phyloP scores from a whole-genome alignment of 2,113 vertebrate species.

The Tichodroma muraria region DNA sequence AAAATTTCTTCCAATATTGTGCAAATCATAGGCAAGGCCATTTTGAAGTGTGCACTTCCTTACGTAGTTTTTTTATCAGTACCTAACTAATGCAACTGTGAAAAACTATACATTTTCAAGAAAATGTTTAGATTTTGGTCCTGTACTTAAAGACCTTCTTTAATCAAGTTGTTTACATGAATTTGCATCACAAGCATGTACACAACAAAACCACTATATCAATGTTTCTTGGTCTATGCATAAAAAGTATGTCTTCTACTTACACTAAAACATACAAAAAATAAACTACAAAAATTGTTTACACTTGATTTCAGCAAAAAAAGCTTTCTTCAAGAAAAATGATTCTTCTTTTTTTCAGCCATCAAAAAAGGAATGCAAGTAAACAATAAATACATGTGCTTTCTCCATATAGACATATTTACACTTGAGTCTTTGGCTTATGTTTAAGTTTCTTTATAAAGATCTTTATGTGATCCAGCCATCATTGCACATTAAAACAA shows the following conservation, averaged over 20 bases:
- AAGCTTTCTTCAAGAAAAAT: conserved; percentile 70
- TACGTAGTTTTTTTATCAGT: conserved; percentile 18
- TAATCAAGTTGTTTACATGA: conserved; percentile 67
- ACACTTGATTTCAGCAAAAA: conserved; percentile 82
- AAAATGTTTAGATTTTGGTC: conserved; percentile 71
- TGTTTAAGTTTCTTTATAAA: conserved; percentile 89
- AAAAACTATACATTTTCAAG: conserved; percentile 68
- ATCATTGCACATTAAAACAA: conserved; percentile 89
- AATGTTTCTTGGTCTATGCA: conserved; percentile 76
- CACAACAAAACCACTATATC: conserved; percentile 80
- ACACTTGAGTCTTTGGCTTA: conserved; percentile 99
- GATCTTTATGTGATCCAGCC: conserved; percentile 81
- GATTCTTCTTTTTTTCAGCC: conserved; percentile 80
- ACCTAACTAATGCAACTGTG: conserved; percentile 49
- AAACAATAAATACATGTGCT: conserved; percentile 99
- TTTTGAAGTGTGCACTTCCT: conserved; percentile 42
- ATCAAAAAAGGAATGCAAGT: conserved; percentile 91
- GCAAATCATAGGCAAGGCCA: conserved; percentile 46
- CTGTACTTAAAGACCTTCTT: conserved; percentile 68
- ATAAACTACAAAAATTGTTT: conserved; percentile 87
- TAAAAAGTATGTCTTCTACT: conserved; percentile 84
- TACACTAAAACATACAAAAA: conserved; percentile 87
- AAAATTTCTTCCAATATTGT: conserved; percentile 27
- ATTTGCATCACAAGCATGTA: conserved; percentile 78
- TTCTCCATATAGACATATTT: conserved; percentile 99